These are phyloP conservation scores for Danaus chrysippus DNA, from an alignment of 2,888 invertebrate species.

Conservation along the genomic window DNA sequence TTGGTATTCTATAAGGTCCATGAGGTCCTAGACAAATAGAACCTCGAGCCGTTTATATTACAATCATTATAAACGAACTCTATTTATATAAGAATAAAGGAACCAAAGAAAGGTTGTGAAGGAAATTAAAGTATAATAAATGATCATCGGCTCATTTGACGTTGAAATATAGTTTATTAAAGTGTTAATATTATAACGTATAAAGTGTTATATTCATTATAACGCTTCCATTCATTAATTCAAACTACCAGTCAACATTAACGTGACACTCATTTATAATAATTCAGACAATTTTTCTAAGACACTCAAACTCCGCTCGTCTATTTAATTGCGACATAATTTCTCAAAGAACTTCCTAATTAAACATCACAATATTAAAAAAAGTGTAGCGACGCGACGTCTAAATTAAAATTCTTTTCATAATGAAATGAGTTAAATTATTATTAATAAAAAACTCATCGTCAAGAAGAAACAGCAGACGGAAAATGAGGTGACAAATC, in stretches of 20 bases:
- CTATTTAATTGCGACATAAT: conserved; percentile 30
- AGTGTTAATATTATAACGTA: too few relatives aligned
- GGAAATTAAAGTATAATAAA: conserved; percentile 34
- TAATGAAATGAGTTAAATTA: conserved; percentile 19
- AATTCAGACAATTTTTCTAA: background rate
- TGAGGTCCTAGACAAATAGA: background rate
- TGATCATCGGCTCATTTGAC: conserved; percentile 30
- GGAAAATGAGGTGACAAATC: conserved; percentile 68
- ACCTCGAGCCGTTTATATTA: background rate
- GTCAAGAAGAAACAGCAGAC: conserved; percentile 66
- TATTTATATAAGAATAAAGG: conserved; percentile 11
- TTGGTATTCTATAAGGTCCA: background rate
- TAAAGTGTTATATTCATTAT: background rate
- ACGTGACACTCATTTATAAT: background rate
- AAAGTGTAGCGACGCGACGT: conserved; percentile 23
- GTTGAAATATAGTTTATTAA: background rate
- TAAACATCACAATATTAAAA: conserved; percentile 25
- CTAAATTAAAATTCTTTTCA: conserved; percentile 23
- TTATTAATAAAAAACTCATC: conserved; percentile 42
- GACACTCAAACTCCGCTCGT: conserved; percentile 18
- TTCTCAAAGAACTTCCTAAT: conserved; percentile 27
- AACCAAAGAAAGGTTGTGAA: conserved; percentile 8
- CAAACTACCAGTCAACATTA: background rate
- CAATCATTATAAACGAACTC: background rate
- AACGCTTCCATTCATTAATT: background rate